A percentile compares a stretch with the other conserved stretches of the same genome.
These are phyloP conservation scores for Paedocypris sp. DNA, from an alignment of 2,113 vertebrate genomes.

Conservation along the genomic window DNA sequence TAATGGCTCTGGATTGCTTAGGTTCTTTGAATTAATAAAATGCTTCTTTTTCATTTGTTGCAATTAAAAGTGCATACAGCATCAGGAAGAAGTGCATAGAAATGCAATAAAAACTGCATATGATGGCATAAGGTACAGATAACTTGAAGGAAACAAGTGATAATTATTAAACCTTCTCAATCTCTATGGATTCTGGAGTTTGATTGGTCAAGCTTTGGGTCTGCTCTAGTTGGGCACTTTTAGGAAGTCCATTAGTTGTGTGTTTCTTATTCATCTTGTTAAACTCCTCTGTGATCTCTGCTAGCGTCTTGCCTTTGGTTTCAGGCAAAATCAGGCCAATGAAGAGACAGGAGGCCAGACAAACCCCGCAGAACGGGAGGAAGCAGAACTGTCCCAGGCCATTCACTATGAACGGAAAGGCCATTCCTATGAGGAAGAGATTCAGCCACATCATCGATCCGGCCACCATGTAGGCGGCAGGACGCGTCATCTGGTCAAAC, in stretches of 20 bases:
- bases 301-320: conserved; percentile 78
- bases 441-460: conserved; percentile 75
- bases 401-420: conserved; percentile 72
- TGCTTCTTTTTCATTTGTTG: too few species aligned
- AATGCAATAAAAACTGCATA: too few species aligned
- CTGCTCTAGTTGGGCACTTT: neutral
- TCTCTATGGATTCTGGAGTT: neutral
- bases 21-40: too few species aligned
- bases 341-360: conserved; percentile 60
- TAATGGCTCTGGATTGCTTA: too few species aligned
- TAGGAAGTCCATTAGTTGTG: neutral
- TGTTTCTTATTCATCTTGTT: conserved; percentile 45
- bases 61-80: too few species aligned
- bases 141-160: too few species aligned
- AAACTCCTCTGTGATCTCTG: conserved; percentile 74
- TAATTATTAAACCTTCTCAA: neutral
- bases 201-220: neutral
- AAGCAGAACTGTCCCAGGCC: conserved; percentile 68
- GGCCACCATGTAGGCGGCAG: conserved; percentile 76
- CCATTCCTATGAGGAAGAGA: conserved; percentile 69
- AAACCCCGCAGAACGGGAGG: conserved; percentile 71
- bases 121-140: too few species aligned
- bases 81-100: too few species aligned
- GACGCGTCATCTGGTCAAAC: conserved; percentile 74
- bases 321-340: conserved; percentile 71